Evolutionary conservation across 2,888 invertebrate species (phyloP), one percentile per base, ranked within the genome.

Genomic region (Dermolepida albohirtum): DNA sequence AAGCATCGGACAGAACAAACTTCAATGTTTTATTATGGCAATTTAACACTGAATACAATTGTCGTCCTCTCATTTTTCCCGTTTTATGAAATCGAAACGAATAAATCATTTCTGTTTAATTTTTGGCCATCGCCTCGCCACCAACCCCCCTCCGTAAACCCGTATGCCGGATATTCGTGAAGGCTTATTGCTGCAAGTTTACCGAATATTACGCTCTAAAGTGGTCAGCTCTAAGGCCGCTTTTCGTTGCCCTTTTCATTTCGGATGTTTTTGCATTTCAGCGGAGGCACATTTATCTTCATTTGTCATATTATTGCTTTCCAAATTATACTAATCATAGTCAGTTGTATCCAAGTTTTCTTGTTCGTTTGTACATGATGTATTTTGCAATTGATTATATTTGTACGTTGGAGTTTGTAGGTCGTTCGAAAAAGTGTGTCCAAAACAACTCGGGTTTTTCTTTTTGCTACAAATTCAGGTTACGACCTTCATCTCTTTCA

Each of bases 51-150:
- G 39, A 16, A 22, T 41, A 41, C 57, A 43, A 57, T 57, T 57
- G 57, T 43, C 57, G 41, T 43, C 11, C n/a, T 40, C 17, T 43
- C 57, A 57, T 57, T 57, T 57, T 27, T 43, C 16, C 57, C 41
- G 17, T 57, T 57, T 57, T 57, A 57, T 43, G 57, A 41, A 57
- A 57, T 57, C 57, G 43, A 57, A 17, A 10, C 41, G 49, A 39
- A 57, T 57, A 57, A 57, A 57, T 57, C 57, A 57, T 57, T 39
- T n/a, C 43, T 17, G 57, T 57, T 57, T 57, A 57, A 57, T 57
- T 57, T 57, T 41, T 57, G 6, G 41, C 10, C 17, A 14, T n/a
- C 57, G n/a, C 22, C 22, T 27, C 57, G 16, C 22, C 49, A 17
- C 22, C 49, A 5, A 5, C 22, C 14, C 47, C 7, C 49, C 8